Evolutionary conservation across 2,888 invertebrate species (phyloP).

Genomic region (Boloria euphrosyne): DNA sequence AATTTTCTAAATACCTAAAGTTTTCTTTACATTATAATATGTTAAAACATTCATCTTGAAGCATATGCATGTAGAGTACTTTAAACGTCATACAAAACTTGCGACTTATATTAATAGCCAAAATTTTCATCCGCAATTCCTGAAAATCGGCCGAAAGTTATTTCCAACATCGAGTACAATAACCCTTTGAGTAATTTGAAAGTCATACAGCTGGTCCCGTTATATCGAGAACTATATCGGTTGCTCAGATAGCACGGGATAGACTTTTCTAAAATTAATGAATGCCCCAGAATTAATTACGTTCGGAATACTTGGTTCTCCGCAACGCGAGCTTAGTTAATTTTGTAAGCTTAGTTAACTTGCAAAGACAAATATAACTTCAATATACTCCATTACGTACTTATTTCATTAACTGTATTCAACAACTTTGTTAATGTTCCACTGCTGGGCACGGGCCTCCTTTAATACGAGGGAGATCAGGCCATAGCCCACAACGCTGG

Average conservation of each 20-base stretch:
- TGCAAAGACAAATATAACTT: no score
- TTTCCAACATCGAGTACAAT: constrained; percentile 40
- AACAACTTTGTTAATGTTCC: no score
- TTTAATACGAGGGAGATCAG: no score
- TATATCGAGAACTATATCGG: constrained; percentile 10
- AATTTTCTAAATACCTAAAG: no score
- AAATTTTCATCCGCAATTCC: constrained; percentile 34
- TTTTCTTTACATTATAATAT: no score
- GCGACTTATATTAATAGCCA: constrained; percentile 29
- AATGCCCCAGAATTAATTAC: constrained; percentile 23
- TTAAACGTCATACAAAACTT: constrained; percentile 15
- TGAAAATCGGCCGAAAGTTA: constrained; percentile 39
- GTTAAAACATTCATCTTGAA: no score
- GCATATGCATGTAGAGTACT: background rate
- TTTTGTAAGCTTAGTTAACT: no score
- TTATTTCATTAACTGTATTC: no score
- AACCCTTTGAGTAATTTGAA: constrained; percentile 33
- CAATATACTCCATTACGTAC: no score
- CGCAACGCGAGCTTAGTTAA: background rate
- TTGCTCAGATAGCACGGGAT: background rate
- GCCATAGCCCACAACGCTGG: no score
- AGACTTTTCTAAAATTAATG: constrained; percentile 30
- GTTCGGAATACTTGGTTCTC: constrained; percentile 10
- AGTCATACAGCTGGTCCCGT: constrained; percentile 18
- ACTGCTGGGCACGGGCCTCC: no score